Conservation (phyloP, 2,113 vertebrate species). For the Corapipo altera region DNA sequence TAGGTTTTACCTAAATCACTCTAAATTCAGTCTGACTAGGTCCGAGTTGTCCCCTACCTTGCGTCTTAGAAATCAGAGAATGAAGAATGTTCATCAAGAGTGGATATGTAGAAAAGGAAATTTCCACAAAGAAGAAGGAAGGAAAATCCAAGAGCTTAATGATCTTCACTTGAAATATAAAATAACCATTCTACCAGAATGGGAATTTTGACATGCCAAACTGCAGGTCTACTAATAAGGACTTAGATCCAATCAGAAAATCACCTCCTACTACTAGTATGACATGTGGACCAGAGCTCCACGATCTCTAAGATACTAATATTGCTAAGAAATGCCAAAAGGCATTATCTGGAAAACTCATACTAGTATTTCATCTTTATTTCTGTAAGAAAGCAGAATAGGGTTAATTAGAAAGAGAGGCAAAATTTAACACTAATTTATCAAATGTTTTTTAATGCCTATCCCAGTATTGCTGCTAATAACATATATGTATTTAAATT, state of each 20-base stretch:
- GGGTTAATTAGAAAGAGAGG: background rate
- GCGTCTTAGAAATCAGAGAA: background rate
- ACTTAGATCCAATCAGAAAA: background rate
- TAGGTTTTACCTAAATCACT: background rate
- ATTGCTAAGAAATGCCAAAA: accelerated
- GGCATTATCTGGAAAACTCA: background rate
- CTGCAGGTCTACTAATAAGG: background rate
- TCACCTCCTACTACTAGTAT: background rate
- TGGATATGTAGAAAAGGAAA: background rate
- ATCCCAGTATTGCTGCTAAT: background rate
- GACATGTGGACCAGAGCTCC: background rate
- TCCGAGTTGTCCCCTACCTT: background rate
- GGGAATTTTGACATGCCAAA: background rate
- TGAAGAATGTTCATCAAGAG: background rate
- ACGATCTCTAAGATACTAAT: background rate
- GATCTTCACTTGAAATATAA: background rate
- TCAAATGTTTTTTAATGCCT: background rate
- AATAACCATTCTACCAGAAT: background rate
- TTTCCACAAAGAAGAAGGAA: background rate
- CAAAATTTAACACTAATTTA: background rate
- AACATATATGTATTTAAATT: background rate
- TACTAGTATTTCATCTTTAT: background rate
- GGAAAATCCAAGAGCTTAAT: background rate
- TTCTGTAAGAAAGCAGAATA: background rate
- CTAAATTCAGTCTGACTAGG: background rate